Conservation (phyloP, 2,888 invertebrate species). For the Meandrusa payeni region DNA sequence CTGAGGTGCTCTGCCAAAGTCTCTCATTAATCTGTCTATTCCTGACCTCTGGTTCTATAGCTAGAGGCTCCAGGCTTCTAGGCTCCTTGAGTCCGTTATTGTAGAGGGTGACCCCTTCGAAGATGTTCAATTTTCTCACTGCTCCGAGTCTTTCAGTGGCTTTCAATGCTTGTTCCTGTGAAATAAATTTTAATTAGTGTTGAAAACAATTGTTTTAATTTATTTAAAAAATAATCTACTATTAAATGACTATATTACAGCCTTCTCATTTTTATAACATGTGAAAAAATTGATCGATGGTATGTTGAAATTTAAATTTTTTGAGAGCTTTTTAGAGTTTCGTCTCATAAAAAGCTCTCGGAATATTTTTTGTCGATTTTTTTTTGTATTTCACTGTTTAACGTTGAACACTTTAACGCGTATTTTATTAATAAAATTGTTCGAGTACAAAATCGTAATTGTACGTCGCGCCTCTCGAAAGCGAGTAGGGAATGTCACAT, state of each 20-base stretch:
- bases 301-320: too few species aligned
- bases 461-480: constrained; percentile 14
- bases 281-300: too few species aligned
- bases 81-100: constrained; percentile 60
- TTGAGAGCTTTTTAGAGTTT: too few species aligned
- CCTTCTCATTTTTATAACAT: too few species aligned
- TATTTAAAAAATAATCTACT: too few species aligned
- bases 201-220: too few species aligned
- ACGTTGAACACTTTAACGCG: neutral
- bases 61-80: constrained; percentile 54
- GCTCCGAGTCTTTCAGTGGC: constrained; percentile 57
- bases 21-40: constrained; percentile 56
- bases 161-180: constrained; percentile 66
- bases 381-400: neutral
- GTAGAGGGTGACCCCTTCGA: constrained; percentile 59
- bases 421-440: constrained; percentile 1
- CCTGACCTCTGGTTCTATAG: constrained; percentile 52
- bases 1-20: constrained; percentile 56
- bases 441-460: constrained; percentile 1
- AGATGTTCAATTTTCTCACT: constrained; percentile 54
- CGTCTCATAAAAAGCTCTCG: too few species aligned
- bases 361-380: neutral
- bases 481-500: constrained; percentile 10
- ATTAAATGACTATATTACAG: too few species aligned
- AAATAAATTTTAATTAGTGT: too few species aligned